phyloP scores from a whole-genome alignment of 2,797 vertebrate species.

The Pogonophryne albipinna region DNA sequence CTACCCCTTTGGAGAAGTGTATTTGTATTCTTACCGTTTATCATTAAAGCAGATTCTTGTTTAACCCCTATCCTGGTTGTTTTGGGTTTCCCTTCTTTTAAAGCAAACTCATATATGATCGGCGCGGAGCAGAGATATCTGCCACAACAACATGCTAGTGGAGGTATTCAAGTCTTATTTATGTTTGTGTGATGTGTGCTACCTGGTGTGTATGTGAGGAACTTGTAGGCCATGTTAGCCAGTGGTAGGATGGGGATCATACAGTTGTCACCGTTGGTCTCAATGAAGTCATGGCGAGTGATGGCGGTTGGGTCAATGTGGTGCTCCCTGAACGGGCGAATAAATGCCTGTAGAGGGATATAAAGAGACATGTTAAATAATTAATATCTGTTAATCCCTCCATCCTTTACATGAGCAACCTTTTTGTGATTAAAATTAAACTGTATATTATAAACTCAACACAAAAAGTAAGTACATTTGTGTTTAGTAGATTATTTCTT shows the following conservation, averaged over 20 bases:
- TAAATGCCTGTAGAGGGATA: constrained; percentile 89
- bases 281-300: constrained; percentile 96
- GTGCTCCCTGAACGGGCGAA: constrained; percentile 95
- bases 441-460: no score
- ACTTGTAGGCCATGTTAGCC: constrained; percentile 92
- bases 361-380: not conserved
- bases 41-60: no score
- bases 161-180: not conserved
- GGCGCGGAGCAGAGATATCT: no score
- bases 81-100: no score
- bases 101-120: no score
- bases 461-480: no score
- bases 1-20: no score
- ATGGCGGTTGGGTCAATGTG: constrained; percentile 97
- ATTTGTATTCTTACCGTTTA: no score
- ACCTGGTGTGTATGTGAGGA: constrained; percentile 90
- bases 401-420: not conserved
- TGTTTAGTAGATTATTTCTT: no score
- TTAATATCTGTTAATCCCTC: not conserved
- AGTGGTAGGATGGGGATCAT: constrained; percentile 92
- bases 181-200: not conserved
- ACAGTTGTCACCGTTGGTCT: constrained; percentile 98
- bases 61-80: no score
- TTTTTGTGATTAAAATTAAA: not conserved
- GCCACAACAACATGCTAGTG: no score